Evolutionary conservation across 2,113 vertebrate genomes (phyloP).

Genomic region (Corythaeola cristata): DNA sequence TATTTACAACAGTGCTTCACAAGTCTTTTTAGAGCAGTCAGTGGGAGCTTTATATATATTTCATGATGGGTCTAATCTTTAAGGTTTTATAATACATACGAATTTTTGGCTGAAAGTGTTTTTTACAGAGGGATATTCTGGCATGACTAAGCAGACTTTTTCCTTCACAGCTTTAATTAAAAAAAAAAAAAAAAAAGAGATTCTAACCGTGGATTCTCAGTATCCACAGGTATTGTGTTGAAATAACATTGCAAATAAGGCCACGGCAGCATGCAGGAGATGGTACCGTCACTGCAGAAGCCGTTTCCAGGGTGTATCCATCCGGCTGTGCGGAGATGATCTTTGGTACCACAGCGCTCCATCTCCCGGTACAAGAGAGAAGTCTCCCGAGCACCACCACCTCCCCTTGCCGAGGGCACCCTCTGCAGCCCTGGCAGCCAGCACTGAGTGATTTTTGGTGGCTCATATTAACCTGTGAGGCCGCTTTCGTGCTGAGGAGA

Average conservation of each 20-base stretch:
- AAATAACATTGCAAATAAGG: rapidly evolving
- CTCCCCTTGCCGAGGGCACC: not conserved
- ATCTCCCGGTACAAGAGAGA: not conserved
- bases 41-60: not conserved
- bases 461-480: not conserved
- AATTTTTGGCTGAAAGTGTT: not conserved
- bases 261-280: rapidly evolving
- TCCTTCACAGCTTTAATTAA: not conserved
- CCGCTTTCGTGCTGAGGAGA: not conserved
- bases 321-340: no score
- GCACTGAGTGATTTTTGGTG: rapidly evolving
- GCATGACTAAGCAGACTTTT: not conserved
- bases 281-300: rapidly evolving
- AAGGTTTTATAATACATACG: not conserved
- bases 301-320: not conserved
- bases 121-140: not conserved
- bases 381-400: not conserved
- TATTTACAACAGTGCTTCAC: not conserved
- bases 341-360: not conserved
- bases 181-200: no score
- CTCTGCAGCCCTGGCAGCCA: not conserved
- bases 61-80: not conserved
- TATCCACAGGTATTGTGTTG: not conserved
- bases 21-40: not conserved
- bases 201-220: not conserved